Base-by-base conservation (phyloP, 1,140 invertebrate genomes). In the Diploscapter pachys region DNA sequence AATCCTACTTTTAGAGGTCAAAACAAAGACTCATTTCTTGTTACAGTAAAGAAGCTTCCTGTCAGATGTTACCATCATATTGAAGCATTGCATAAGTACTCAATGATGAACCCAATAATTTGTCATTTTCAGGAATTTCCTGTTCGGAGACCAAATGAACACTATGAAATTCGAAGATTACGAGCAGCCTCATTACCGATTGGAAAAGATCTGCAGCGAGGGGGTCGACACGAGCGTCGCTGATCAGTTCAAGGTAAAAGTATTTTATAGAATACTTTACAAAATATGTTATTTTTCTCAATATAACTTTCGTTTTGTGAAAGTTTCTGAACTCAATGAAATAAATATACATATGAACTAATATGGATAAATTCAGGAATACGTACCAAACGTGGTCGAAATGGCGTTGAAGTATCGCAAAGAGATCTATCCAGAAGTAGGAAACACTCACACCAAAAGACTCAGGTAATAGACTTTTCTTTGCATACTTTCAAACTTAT, bases 321-420 rank as follows among this genome's bases (percentile, higher is more conserved):
- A 13, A 11, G 31, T 11, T 13, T 11, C 57, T 11, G 57, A 59
- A 59, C 57, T 9, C 13, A 13, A 9, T 64, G 13, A 5, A 64
- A 50, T 9, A 6, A 50, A 64, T 64, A 50, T 64, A 31, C 6
- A 6, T 6, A 31, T 31, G 31, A 31, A 31, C 31, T 31, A 31
- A 31, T 31, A 31, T 31, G 31, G 31, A 31, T 31, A 31, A 31
- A 31, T 31, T 31, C 31, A 63, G 11, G 68, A 71, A 31, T 81
- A 85, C 51, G 76, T 81, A n/a, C 53, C 81, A 6, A 80, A 85
- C 59, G n/a, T 79, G 3, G 72, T 81, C 51, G 79, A 80, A 51
- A 62, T 80, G 13, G 80, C 81, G 5, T 9, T 78, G 48, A 64
- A 75, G 49, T 84, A 85, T 65, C 54, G 66, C 54, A 75, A 81